Evolutionary conservation across 2,888 invertebrate genomes (phyloP).

Genomic region (Erannis defoliaria): DNA sequence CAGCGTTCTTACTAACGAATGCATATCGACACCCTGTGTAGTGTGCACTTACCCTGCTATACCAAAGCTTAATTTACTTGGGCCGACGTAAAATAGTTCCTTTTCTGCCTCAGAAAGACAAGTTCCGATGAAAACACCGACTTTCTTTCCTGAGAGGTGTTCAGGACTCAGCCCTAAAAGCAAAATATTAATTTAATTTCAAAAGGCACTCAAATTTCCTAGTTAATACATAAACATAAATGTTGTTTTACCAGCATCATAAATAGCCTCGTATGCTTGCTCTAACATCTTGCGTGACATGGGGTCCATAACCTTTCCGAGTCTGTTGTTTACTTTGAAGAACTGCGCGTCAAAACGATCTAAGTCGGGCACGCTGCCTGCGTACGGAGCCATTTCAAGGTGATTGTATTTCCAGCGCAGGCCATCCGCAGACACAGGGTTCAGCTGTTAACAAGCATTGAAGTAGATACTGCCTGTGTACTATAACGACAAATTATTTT

Average conservation of each 20-base stretch:
- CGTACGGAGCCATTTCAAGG: conserved; percentile 82
- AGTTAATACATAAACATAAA: too few relatives aligned
- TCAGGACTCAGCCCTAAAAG: conserved; percentile 84
- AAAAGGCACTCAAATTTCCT: too few relatives aligned
- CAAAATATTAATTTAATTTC: not conserved
- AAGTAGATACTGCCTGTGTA: too few relatives aligned
- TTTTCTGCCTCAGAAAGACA: conserved; percentile 87
- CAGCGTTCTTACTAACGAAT: too few relatives aligned
- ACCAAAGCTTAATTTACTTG: conserved; percentile 39
- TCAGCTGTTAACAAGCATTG: too few relatives aligned
- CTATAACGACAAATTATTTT: too few relatives aligned
- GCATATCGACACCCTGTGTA: too few relatives aligned
- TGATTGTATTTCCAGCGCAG: conserved; percentile 62
- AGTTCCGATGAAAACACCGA: conserved; percentile 66
- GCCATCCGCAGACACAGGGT: conserved; percentile 79
- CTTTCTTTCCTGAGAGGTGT: conserved; percentile 77
- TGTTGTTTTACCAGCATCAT: conserved; percentile 55
- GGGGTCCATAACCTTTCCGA: conserved; percentile 50
- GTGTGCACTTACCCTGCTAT: conserved; percentile 46
- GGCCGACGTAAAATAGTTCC: conserved; percentile 59
- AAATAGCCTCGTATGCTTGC: conserved; percentile 58
- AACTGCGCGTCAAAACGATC: conserved; percentile 88
- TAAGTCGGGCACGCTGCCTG: conserved; percentile 87
- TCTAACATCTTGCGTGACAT: conserved; percentile 58
- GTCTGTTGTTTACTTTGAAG: conserved; percentile 86